Base-by-base conservation (phyloP, 2,797 vertebrate species). In the Oreochromis mossambicus region DNA sequence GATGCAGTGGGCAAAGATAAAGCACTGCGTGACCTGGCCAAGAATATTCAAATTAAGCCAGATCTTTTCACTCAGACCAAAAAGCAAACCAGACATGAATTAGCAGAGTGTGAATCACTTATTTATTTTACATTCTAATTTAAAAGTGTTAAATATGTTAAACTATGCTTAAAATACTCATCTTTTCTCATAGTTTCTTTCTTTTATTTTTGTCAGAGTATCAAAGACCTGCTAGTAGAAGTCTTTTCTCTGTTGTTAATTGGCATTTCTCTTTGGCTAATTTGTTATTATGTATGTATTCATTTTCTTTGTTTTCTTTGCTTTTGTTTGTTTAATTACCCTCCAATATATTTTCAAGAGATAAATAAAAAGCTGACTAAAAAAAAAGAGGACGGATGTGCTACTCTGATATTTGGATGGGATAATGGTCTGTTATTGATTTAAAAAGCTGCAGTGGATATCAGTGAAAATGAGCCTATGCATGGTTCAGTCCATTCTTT, bases 51-150 rank as follows among this genome's bases (percentile, higher is more conserved):
- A 75, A 58, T 88, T 85, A 86, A 85, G 79, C 43, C 29, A 21
- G 66, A 50, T 78, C 63, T 88, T 86, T 86, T 77, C 11, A 4
- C 29, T 79, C 43, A 85, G 50, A 75, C 80, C 51, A 52, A 55
- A 77, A 55, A 84, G 24, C 10, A 87, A 41, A 68, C 70, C 38
- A 84, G 78, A 63, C 41, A 77, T 83, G 76, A 78, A 92, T 91
- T 86, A 88, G 78, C 17, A 34, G 54, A 86, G 15, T 70, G 87
- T 79, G 26, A 86, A 83, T 77, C n/a, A 41, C 8, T 48, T 86
- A 89, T 87, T 78, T 82, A 85, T 87, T 73, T 26, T 21, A 41
- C 78, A 41, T n/a, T 80, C 34, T 81, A 46, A 79, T 54, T 70
- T 73, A 8, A 79, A 78, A 84, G 24, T 73, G 68, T 19, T 73